phyloP scores from a whole-genome alignment of 2,888 invertebrate genomes.

The Limenitis camilla region DNA sequence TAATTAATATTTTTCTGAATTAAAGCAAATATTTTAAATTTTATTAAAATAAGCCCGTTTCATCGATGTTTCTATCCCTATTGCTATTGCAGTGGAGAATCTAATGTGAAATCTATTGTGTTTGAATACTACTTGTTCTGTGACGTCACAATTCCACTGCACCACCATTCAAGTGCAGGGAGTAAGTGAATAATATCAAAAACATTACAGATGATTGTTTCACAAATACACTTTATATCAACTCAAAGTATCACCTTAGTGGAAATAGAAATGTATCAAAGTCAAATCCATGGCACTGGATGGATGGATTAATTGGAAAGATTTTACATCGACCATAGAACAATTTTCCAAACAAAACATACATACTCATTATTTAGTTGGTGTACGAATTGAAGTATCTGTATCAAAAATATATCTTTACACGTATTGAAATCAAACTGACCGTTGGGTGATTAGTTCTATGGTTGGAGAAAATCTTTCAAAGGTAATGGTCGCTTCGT shows the following conservation, averaged over 20 bases:
- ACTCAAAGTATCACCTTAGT: too few relatives aligned
- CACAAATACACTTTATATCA: too few relatives aligned
- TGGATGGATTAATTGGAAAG: not conserved
- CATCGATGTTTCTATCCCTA: conserved; percentile 32
- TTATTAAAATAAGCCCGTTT: conserved; percentile 14
- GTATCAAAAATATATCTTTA: conserved; percentile 23
- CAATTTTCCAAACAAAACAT: conserved; percentile 16
- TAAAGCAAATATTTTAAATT: not conserved
- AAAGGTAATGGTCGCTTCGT: conserved; percentile 4
- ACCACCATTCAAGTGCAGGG: conserved; percentile 23
- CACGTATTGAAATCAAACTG: conserved; percentile 1
- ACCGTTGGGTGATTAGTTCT: not conserved
- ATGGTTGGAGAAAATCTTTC: conserved; percentile 9
- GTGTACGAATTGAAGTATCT: conserved; percentile 6
- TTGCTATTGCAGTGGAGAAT: conserved; percentile 58
- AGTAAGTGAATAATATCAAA: too few relatives aligned
- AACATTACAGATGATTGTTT: too few relatives aligned
- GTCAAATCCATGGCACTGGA: not conserved
- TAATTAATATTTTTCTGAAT: not conserved
- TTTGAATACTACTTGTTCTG: conserved; percentile 42
- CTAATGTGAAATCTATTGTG: conserved; percentile 53
- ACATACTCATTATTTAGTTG: not conserved
- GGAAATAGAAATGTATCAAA: not conserved
- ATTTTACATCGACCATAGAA: not conserved
- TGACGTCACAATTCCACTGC: conserved; percentile 22